Conservation (phyloP, 2,888 invertebrate species). For the Tethea ocularis region DNA sequence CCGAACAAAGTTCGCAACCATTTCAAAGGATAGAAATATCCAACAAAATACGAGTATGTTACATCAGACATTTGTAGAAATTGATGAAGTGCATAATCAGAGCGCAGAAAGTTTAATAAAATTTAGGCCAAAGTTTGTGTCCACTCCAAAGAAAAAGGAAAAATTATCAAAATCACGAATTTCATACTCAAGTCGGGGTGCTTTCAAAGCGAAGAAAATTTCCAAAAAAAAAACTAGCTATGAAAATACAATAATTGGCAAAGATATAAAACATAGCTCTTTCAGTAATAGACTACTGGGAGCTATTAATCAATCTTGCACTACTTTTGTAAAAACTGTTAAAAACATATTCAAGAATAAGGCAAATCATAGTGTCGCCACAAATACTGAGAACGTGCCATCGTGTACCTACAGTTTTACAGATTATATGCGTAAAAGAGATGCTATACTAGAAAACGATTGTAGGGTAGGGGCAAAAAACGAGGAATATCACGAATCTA, state of each 20-base stretch:
- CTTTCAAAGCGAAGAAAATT: slow-evolving; percentile 8
- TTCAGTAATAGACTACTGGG: slow-evolving; percentile 57
- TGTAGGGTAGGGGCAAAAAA: slow-evolving; percentile 10
- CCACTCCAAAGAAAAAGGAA: slow-evolving; percentile 52
- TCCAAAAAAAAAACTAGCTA: slow-evolving; percentile 17
- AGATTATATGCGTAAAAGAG: slow-evolving; percentile 63
- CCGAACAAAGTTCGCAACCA: not conserved
- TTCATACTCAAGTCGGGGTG: slow-evolving; percentile 10
- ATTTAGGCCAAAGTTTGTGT: slow-evolving; percentile 55
- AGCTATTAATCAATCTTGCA: slow-evolving; percentile 67
- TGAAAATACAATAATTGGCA: slow-evolving; percentile 15
- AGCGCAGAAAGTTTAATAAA: slow-evolving; percentile 23
- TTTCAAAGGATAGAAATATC: not conserved
- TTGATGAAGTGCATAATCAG: slow-evolving; percentile 11
- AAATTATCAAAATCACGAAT: slow-evolving; percentile 13
- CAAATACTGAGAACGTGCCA: slow-evolving; percentile 17
- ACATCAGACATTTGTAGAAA: not conserved
- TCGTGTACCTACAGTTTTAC: slow-evolving; percentile 61
- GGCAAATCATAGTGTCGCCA: slow-evolving; percentile 15
- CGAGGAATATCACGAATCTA: slow-evolving; percentile 19
- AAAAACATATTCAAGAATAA: slow-evolving; percentile 60
- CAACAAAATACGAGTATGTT: not conserved
- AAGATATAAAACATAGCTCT: slow-evolving; percentile 41
- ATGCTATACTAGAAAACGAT: slow-evolving; percentile 38
- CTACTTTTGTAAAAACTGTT: slow-evolving; percentile 61